Conservation (phyloP, 2,888 invertebrate genomes). For the Poecilobothrus nobilitatus region DNA sequence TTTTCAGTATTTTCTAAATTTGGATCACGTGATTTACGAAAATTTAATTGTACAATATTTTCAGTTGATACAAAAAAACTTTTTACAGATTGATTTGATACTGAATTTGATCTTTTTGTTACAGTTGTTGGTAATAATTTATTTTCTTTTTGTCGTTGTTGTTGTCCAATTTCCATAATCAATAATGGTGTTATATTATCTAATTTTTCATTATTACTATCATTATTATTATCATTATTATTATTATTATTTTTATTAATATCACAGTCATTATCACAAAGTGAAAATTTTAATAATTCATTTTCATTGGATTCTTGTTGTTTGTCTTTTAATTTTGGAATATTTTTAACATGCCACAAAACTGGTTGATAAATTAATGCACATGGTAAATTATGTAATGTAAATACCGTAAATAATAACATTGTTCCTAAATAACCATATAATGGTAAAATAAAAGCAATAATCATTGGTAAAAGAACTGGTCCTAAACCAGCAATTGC, state of each 20-base stretch:
- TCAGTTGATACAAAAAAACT: conserved; percentile 4
- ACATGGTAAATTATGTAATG: conserved; percentile 54
- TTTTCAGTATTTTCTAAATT: conserved; percentile 17
- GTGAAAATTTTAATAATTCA: neutral
- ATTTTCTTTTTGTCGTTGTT: too few relatives aligned
- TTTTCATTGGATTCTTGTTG: neutral
- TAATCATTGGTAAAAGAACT: conserved; percentile 57
- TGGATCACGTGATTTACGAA: conserved; percentile 25
- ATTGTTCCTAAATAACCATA: conserved; percentile 56
- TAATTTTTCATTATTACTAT: neutral
- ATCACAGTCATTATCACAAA: neutral
- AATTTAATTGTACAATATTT: neutral
- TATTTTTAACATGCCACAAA: conserved; percentile 53
- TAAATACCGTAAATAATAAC: conserved; percentile 53
- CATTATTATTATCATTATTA: neutral
- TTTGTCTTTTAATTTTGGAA: conserved; percentile 35
- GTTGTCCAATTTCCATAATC: neutral
- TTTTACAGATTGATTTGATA: neutral
- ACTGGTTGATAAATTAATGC: conserved; percentile 60
- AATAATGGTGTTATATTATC: neutral
- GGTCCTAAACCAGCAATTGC: conserved; percentile 59
- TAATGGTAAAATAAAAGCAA: conserved; percentile 49
- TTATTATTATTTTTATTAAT: neutral
- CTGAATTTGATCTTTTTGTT: neutral
- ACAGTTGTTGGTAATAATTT: neutral